Evolutionary conservation across 1,140 invertebrate genomes (phyloP), one percentile per base, ranked within the genome.

Genomic region (Drosophila pallidifrons): DNA sequence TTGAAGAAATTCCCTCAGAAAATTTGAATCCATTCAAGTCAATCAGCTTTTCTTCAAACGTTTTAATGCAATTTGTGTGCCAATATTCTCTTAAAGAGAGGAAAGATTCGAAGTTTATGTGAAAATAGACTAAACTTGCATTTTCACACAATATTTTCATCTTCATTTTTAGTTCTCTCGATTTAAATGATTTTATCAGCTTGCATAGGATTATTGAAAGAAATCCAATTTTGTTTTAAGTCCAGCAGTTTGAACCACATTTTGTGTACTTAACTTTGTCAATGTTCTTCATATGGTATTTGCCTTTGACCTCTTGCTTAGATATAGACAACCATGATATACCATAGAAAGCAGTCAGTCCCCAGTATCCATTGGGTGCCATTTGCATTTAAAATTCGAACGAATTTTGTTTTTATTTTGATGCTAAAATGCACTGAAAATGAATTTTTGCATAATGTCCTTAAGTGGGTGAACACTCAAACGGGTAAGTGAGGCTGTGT

Each of bases 361-460:
- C 20, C 20, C 20, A 25, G 20, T 3, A 25, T 54, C 69, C 59
- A 61, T 64, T 41, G 77, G 57, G 70, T 82, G 64, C 75, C 74
- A 88, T 88, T 88, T 88, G 83, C 85, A 88, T 88, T 88, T 85
- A 68, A 85, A 85, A 89, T 89, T 70, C 49, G 55, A 52, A 75
- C 43, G 43, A 69, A 41, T 61, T 76, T 43, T 76, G n/a, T 76
- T 51, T 74, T 77, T 68, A 45, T 43, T 67, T 41, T 25, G 51
- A 52, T 54, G 52, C 66, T 47, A 81, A 81, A 88, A 75, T 89
- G 74, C 77, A 85, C 64, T 57, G 77, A 73, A 87, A 77, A 58
- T 60, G 76, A 65, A 74, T 64, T 83, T 87, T 68, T 54, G 69
- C 79, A 82, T 77, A 86, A 79, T 86, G 64, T 80, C 45, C 52